Evolutionary conservation across 2,888 invertebrate genomes (phyloP).

Genomic region (Andrena dorsata): DNA sequence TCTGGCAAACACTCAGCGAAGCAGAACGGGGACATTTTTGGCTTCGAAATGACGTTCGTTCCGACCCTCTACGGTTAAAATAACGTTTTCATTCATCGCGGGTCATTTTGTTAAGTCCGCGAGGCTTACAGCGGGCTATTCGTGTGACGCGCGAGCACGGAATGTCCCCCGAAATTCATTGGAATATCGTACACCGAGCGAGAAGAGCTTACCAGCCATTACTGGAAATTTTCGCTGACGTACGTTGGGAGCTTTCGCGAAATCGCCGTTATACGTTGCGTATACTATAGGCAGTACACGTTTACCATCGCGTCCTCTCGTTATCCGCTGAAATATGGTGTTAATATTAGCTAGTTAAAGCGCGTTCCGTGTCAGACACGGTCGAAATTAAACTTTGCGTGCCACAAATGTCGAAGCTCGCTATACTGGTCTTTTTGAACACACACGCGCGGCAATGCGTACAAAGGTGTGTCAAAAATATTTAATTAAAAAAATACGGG

Average conservation of each 20-base stretch:
- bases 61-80: slow-evolving; percentile 32
- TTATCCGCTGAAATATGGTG: slow-evolving; percentile 55
- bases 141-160: slow-evolving; percentile 49
- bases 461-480: too few species aligned
- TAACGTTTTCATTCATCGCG: slow-evolving; percentile 74
- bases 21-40: slow-evolving; percentile 22
- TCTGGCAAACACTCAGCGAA: slow-evolving; percentile 60
- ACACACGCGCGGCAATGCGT: not conserved
- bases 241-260: slow-evolving; percentile 56
- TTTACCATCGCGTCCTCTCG: slow-evolving; percentile 39
- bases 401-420: not conserved
- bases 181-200: slow-evolving; percentile 41
- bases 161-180: slow-evolving; percentile 61
- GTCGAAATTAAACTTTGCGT: slow-evolving; percentile 29
- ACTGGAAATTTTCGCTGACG: slow-evolving; percentile 66
- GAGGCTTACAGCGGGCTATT: slow-evolving; percentile 57
- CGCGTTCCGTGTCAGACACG: slow-evolving; percentile 23
- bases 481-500: too few species aligned
- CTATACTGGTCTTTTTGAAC: not conserved
- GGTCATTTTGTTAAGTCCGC: slow-evolving; percentile 68
- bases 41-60: slow-evolving; percentile 21
- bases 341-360: slow-evolving; percentile 44
- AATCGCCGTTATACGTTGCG: slow-evolving; percentile 37
- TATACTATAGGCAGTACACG: not conserved
- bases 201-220: slow-evolving; percentile 66